phyloP scores from a whole-genome alignment of 2,113 vertebrate genomes.

The Spilogale gracilis region DNA sequence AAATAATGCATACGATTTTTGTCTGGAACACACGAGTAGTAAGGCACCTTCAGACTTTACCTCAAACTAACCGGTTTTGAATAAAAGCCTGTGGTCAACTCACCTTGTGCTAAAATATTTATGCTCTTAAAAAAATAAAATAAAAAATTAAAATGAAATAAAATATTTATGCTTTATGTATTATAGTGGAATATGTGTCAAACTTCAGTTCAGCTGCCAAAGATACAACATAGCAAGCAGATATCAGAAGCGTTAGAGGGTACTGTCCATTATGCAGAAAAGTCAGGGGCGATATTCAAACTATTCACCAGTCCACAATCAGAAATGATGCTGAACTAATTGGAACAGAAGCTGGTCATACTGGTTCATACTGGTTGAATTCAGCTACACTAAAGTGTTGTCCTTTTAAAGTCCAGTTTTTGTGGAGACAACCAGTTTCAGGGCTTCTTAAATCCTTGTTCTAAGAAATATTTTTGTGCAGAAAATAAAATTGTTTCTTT shows the following conservation, averaged over 20 bases:
- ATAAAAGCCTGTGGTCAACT: not conserved
- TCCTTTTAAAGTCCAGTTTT: not conserved
- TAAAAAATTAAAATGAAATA: not conserved
- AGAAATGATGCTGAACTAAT: not conserved
- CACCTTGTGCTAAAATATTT: not conserved
- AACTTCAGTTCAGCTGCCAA: not conserved
- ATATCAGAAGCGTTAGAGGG: not conserved
- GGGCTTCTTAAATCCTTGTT: constrained; percentile 76
- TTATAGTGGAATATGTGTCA: not conserved
- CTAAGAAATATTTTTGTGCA: constrained; percentile 81
- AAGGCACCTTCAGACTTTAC: not conserved
- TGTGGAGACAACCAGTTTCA: not conserved
- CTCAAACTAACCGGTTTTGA: constrained; percentile 19
- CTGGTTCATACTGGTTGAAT: not conserved
- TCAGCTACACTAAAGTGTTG: not conserved
- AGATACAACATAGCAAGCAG: not conserved
- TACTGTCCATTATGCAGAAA: not conserved
- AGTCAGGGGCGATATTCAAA: not conserved
- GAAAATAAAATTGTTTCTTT: constrained; percentile 73
- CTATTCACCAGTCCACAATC: not conserved
- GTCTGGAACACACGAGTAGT: not conserved
- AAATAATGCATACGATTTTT: constrained; percentile 64
- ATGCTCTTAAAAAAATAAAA: not conserved
- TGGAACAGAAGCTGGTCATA: not conserved
- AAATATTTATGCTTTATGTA: not conserved